Percentiles rank a stretch among this genome's conserved stretches.
These are phyloP conservation scores for Anastatus disparis DNA, from an alignment of 1,140 invertebrate species.

Conservation along the genomic window DNA sequence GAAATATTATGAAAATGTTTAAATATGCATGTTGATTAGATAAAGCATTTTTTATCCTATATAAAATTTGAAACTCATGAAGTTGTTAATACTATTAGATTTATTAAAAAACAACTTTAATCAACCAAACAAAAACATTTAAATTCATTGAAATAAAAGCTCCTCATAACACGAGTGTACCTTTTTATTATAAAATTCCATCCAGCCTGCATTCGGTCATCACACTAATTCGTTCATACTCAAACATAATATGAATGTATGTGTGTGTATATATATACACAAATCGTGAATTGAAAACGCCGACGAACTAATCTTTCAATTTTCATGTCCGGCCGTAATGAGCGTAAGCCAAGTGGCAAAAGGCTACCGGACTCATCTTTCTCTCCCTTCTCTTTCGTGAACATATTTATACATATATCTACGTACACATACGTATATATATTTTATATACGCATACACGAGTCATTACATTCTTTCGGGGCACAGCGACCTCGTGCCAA, in stretches of 20 bases:
- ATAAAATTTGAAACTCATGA: too few species aligned
- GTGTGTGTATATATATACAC: neutral
- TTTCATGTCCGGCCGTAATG: conserved; percentile 35
- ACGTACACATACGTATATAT: neutral
- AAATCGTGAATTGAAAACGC: conserved; percentile 25
- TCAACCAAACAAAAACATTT: too few species aligned
- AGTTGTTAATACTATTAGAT: too few species aligned
- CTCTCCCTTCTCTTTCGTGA: conserved; percentile 1
- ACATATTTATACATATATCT: too few species aligned
- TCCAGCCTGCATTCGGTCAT: neutral
- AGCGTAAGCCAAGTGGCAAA: conserved; percentile 33
- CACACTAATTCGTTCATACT: neutral
- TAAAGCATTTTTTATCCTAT: too few species aligned
- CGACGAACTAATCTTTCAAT: conserved; percentile 38
- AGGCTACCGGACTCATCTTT: conserved; percentile 5
- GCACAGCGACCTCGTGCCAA: conserved; percentile 25
- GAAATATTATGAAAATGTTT: too few species aligned
- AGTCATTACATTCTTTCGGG: conserved; percentile 32
- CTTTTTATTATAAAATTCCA: conserved; percentile 1
- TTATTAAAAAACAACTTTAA: too few species aligned
- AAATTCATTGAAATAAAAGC: too few species aligned
- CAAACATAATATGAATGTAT: too few species aligned
- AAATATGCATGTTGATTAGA: too few species aligned
- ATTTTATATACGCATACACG: neutral
- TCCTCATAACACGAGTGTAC: too few species aligned